Evolutionary conservation across 2,888 invertebrate genomes (phyloP).

Genomic region (Branchellion lobata): DNA sequence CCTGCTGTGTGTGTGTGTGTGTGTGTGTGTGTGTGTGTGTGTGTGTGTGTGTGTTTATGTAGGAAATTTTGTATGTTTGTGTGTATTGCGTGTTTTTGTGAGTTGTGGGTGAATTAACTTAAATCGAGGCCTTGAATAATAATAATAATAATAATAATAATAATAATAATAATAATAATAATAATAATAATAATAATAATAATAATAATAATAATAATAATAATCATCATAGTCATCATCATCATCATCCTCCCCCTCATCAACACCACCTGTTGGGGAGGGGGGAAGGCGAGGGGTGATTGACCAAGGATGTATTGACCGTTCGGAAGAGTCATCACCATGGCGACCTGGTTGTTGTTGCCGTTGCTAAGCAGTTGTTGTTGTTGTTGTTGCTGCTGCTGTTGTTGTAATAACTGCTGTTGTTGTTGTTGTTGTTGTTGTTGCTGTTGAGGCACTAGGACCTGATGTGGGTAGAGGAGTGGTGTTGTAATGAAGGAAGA

Average conservation of each 20-base stretch:
- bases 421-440: slow-evolving; percentile 21
- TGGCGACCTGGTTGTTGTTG: slow-evolving; percentile 26
- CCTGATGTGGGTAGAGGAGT: background rate
- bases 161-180: background rate
- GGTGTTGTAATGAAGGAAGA: background rate
- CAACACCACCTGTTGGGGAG: background rate
- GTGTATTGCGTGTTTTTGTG: too few relatives aligned
- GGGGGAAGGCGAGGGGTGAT: background rate
- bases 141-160: background rate
- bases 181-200: background rate
- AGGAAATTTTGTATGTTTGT: too few relatives aligned
- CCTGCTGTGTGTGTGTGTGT: background rate
- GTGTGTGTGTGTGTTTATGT: too few relatives aligned
- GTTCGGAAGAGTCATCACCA: slow-evolving; percentile 37
- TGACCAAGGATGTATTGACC: slow-evolving; percentile 41
- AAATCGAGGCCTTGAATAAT: too few relatives aligned
- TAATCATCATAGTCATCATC: background rate
- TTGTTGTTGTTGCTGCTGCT: slow-evolving; percentile 25
- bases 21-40: too few relatives aligned
- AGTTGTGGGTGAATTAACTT: too few relatives aligned
- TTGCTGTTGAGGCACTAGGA: slow-evolving; percentile 15
- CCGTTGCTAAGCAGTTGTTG: background rate
- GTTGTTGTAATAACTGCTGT: too few relatives aligned
- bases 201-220: background rate
- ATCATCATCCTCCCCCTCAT: background rate